Evolutionary conservation across 2,113 vertebrate species (phyloP), one percentile per base, ranked within the genome.

Genomic region (Scomber colias): DNA sequence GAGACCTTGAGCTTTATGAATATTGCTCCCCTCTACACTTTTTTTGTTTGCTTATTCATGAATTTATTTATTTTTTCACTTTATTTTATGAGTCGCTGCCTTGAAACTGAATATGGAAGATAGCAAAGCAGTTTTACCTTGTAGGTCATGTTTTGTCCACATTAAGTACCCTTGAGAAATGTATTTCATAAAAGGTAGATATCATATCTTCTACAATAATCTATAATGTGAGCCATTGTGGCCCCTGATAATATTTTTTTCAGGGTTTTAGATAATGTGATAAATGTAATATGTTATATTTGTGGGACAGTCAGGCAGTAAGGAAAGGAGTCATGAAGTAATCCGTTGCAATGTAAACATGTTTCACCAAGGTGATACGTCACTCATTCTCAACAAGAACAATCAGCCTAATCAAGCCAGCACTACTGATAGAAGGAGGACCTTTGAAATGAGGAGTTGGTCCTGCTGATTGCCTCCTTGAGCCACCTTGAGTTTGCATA

Each of bases 1-100:
- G 64, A 57, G 79, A 82, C 86, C 84, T 90, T 90, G 82, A 81
- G 77, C 77, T 82, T n/a, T 57, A 59, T 79, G 71, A 40, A 51
- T 70, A 49, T 31, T 24, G 31, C 55, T 82, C 56, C 54, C 24
- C 57, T 62, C 40, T 45, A 27, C 17, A 45, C n/a, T 15, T 13
- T 35, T 17, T 76, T 71, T 81, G 68, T 9, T 40, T 40, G 9
- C 9, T 9, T 40, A 40, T 40, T 40, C 8, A 40, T 40, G 7
- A 7, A 40, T 40, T 40, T 2, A 7, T 35, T 35, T 8, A 2
- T 40, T 40, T 40, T 76, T 17, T 65, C 53, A 17, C 31, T 15
- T 2, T 51, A 67, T 56, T 77, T 56, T 21, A 75, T 59, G 6
- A 67, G 48, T 35, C 0, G 11, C 54, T 75, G 56, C 77, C 66